Percentiles rank a stretch among this genome's conserved stretches.
Evolutionary conservation across 2,113 vertebrate species (phyloP).

Genomic region (Manacus vitellinus): DNA sequence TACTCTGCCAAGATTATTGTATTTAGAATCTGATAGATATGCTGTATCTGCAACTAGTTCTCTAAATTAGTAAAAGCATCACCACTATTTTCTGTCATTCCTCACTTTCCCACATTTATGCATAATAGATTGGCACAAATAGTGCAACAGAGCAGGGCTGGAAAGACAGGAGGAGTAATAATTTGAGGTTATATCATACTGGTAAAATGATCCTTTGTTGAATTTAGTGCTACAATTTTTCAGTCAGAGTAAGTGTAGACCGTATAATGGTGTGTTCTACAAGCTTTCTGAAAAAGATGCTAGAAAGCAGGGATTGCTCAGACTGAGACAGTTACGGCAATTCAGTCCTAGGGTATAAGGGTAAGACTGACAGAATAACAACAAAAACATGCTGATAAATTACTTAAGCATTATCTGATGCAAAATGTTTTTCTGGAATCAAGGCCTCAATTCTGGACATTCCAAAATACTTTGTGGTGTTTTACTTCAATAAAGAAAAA

Average conservation of each 20-base stretch:
- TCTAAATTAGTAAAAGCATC: background rate
- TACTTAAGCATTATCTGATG: background rate
- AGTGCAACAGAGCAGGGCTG: background rate
- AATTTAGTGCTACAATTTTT: background rate
- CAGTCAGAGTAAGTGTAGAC: background rate
- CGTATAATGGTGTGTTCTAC: accelerated
- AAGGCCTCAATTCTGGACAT: background rate
- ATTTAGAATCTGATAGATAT: background rate
- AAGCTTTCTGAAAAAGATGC: background rate
- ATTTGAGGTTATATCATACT: background rate
- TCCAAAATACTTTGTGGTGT: background rate
- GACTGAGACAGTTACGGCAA: background rate
- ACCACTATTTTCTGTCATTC: background rate
- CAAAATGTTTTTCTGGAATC: background rate
- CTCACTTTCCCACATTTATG: background rate
- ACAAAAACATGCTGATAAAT: background rate
- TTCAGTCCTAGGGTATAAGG: background rate
- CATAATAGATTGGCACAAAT: background rate
- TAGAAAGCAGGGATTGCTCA: background rate
- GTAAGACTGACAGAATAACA: background rate
- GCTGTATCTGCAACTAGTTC: background rate
- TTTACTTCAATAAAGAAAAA: background rate
- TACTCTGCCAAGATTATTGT: background rate
- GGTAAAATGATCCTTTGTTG: background rate
- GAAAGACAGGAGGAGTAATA: background rate